Conservation (phyloP, 1,140 invertebrate genomes). For the Calephelis nemesis region DNA sequence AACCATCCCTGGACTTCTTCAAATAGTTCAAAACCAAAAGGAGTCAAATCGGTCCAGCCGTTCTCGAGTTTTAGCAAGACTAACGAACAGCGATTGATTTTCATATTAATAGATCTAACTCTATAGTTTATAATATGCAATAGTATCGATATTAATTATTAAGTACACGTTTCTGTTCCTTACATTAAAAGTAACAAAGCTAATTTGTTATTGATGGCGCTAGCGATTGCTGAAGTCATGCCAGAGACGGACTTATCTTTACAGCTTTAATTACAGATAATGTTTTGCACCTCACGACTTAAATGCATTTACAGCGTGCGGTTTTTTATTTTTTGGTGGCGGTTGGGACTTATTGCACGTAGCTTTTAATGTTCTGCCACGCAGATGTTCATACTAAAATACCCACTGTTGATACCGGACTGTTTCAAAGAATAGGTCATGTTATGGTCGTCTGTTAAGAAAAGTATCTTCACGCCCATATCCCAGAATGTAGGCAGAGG, state of each 20-base stretch:
- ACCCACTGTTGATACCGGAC: neutral
- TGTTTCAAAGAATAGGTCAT: constrained; percentile 1
- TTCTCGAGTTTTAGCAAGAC: too few species aligned
- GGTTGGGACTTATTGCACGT: neutral
- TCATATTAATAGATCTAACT: too few species aligned
- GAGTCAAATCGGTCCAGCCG: too few species aligned
- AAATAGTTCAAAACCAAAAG: too few species aligned
- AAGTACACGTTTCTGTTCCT: too few species aligned
- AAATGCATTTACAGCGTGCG: constrained; percentile 20
- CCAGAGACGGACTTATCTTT: constrained; percentile 54
- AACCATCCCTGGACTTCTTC: too few species aligned
- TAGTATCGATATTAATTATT: too few species aligned
- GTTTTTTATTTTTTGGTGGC: constrained; percentile 14
- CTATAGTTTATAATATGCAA: too few species aligned
- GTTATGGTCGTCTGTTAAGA: too few species aligned
- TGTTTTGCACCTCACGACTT: constrained; percentile 54
- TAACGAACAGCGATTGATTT: too few species aligned
- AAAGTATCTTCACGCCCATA: too few species aligned
- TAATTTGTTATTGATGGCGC: constrained; percentile 66
- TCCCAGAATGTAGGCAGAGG: too few species aligned
- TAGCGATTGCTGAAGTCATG: constrained; percentile 49
- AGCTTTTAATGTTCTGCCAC: neutral
- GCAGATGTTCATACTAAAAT: neutral
- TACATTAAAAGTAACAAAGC: constrained; percentile 46
- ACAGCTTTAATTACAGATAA: constrained; percentile 57